These are phyloP conservation scores for Brachionus angularis DNA, from an alignment of 1,140 invertebrate species.

Conservation along the genomic window DNA sequence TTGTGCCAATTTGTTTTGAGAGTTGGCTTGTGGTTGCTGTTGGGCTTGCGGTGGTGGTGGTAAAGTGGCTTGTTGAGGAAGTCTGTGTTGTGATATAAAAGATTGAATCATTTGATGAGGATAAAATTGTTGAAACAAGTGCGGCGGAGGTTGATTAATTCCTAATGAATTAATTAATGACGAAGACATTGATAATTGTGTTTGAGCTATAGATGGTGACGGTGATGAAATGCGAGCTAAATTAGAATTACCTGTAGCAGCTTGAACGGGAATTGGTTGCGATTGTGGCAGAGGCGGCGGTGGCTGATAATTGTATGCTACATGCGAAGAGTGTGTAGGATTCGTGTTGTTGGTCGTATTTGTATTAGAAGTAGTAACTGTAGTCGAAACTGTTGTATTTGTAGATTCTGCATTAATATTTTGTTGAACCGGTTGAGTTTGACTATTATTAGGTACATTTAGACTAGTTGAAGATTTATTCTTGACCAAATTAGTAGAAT, in stretches of 20 bases:
- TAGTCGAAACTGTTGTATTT: neutral
- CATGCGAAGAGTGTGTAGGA: too few relatives aligned
- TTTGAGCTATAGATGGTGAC: conserved; percentile 6
- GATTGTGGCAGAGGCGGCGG: too few relatives aligned
- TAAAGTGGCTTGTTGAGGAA: neutral
- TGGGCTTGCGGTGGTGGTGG: neutral
- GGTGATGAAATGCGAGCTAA: conserved; percentile 13
- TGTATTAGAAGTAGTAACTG: too few relatives aligned
- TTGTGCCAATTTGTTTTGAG: neutral
- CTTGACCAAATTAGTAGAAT: neutral
- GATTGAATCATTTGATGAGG: neutral
- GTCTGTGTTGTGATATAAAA: neutral
- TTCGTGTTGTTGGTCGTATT: too few relatives aligned
- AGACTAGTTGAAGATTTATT: too few relatives aligned
- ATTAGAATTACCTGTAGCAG: neutral
- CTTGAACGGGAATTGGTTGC: neutral
- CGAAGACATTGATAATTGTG: neutral
- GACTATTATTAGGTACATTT: too few relatives aligned
- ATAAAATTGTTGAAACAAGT: conserved; percentile 4
- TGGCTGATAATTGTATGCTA: too few relatives aligned
- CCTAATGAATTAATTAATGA: neutral
- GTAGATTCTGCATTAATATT: neutral
- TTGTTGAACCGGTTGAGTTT: neutral
- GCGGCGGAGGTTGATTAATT: neutral
- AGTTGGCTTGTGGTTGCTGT: neutral